Base-by-base conservation (phyloP, 2,888 invertebrate genomes). In the Epinotia demarniana region DNA sequence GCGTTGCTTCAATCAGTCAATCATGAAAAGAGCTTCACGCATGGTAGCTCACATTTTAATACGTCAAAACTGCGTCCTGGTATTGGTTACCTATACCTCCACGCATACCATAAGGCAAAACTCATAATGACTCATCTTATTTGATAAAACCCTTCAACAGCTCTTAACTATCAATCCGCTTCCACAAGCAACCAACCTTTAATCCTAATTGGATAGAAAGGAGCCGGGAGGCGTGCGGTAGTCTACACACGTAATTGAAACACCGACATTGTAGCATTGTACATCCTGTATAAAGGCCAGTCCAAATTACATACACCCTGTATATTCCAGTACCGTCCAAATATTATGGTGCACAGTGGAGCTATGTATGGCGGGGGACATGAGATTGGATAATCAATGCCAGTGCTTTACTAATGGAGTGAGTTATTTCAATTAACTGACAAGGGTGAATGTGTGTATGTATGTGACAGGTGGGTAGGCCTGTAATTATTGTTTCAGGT, bases 141-240 rank as follows among this genome's bases (percentile, higher is more conserved):
- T 33, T 33, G 33, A 16, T 5, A 49, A 16, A 49, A 12, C 13
- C 16, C 4, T 4, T 4, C 13, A 4, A 3, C 12, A 58, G 11
- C 57, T 11, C 9, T 19, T 57, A 11, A 4, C 23, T 11, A 8
- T 12, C 2, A 64, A 60, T 3, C 53, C 85, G 86, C 87, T 82
- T 0, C 1, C 67, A 87, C 33, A 83, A 53, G 3, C 60, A 71
- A 83, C 83, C 11, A n/a, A 81, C 84, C 86, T 79, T 81, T 88
- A 91, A 90, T 90, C 90, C 89, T 91, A 90, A 91, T 91, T 90
- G 91, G 90, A 90, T 90, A 85, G 86, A 85, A 83, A 88, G 88
- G 87, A 87, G 85, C 84, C 83, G 80, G 82, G 85, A 87, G 86
- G 85, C 86, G 84, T 72, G 78, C 82, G 82, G 82, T 86, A 86